Base-by-base conservation (phyloP, 2,113 vertebrate genomes). In the Tor tambroides region DNA sequence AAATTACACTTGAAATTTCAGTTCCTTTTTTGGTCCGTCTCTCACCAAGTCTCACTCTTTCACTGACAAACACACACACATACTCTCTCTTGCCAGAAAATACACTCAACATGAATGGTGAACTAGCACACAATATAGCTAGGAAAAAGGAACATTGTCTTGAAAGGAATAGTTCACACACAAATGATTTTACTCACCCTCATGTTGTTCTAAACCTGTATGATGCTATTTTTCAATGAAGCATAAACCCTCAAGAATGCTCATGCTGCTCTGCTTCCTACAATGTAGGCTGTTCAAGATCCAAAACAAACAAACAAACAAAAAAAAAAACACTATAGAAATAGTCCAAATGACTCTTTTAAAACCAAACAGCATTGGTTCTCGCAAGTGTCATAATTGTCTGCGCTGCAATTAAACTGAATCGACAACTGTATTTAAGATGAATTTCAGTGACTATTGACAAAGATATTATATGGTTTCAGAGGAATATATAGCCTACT, bases 1-100 rank as follows among this genome's bases (percentile, higher is more conserved):
- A 87, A 87, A 90, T 90, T 65, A 69, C 69, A 74, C 21, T 63
- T 38, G 19, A 6, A 23, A 43, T 72, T 81, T 65, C 10, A 56
- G 32, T 14, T 21, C 46, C 32, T n/a, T 38, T 38, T 59, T 71
- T 56, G 41, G 11, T 74, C 12, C 2, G 26, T 75, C 10, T 84
- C 65, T 76, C 21, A 15, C 49, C 30, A 72, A 63, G 23, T 46
- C 35, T 12, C 49, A 49, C 17, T 35, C 11, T 56, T 72, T 75
- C 6, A 77, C 17, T 23, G 23, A 74, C 74, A 76, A 15, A 28
- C 1, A 30, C 65, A 69, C 38, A 75, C 49, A 72, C 26, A 51
- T 10, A 46, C 35, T 46, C 38, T 67, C 17, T 10, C 2, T 11
- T n/a, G 26, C 7, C n/a, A 7, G 4, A 38, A 19, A 71, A 12